Conservation (phyloP, 37 sponge, comb jelly and placozoan genomes). For the Hexactinellida sp. region DNA sequence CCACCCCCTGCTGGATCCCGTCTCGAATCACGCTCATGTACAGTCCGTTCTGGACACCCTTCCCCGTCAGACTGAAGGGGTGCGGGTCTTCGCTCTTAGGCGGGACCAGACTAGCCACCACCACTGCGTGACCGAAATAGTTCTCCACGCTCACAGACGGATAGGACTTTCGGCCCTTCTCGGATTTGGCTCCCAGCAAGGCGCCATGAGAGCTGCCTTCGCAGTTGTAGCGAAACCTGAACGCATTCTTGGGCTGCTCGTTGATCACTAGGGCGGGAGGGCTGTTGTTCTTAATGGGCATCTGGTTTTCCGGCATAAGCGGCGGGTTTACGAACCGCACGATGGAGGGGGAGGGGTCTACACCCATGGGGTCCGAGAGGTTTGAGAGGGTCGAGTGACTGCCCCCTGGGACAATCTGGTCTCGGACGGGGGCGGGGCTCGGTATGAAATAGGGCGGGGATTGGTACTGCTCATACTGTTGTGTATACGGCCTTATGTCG, state of each 20-base stretch:
- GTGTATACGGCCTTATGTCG: not conserved
- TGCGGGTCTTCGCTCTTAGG: not conserved
- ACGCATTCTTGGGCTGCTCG: not conserved
- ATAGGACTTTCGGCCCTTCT: slow-evolving; percentile 6
- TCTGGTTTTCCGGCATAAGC: not conserved
- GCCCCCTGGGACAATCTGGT: not conserved
- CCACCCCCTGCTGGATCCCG: not conserved
- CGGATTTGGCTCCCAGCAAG: not conserved
- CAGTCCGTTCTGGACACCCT: not conserved
- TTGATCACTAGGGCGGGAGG: not conserved
- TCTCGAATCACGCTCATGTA: not conserved
- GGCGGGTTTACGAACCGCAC: not conserved
- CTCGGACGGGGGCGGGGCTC: not conserved
- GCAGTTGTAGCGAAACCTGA: not conserved
- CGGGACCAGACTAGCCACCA: slow-evolving; percentile 1
- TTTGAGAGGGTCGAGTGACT: not conserved
- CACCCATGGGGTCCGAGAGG: not conserved
- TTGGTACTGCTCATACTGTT: not conserved
- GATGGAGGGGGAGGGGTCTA: not conserved
- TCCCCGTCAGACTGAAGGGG: not conserved
- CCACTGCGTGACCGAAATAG: not conserved
- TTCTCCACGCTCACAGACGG: not conserved
- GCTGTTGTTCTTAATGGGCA: not conserved
- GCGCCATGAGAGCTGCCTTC: not conserved
- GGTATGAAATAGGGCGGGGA: not conserved